Evolutionary conservation across 1,140 invertebrate genomes (phyloP).

Genomic region (Watersipora subatra): DNA sequence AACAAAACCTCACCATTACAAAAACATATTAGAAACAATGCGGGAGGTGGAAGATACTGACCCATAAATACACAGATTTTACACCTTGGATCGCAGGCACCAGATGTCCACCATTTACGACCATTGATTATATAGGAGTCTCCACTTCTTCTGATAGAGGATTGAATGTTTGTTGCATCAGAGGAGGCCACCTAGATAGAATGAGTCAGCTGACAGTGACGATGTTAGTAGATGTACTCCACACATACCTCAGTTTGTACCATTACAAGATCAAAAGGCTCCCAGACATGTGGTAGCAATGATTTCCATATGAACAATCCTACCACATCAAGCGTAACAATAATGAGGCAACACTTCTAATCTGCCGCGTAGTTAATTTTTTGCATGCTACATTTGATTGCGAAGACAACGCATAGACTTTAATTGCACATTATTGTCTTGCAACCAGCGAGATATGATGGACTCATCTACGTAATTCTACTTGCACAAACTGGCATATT

Average conservation of each 20-base stretch:
- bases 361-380: no score
- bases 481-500: no score
- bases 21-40: no score
- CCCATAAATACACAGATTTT: constrained; percentile 42
- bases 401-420: no score
- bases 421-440: no score
- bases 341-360: no score
- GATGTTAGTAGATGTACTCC: not conserved
- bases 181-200: constrained; percentile 41
- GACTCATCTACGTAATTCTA: no score
- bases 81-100: constrained; percentile 39
- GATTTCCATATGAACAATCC: not conserved
- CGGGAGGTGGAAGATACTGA: no score
- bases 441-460: no score
- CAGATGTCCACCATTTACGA: constrained; percentile 43
- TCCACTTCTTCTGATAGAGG: constrained; percentile 35
- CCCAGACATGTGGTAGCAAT: not conserved
- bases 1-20: no score
- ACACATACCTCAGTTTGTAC: not conserved
- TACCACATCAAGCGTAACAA: no score
- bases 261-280: not conserved
- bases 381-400: no score
- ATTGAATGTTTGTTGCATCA: constrained; percentile 43
- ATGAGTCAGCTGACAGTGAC: not conserved
- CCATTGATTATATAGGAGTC: constrained; percentile 41